Evolutionary conservation across 1,140 invertebrate species (phyloP).

Genomic region (Saccostrea echinata): DNA sequence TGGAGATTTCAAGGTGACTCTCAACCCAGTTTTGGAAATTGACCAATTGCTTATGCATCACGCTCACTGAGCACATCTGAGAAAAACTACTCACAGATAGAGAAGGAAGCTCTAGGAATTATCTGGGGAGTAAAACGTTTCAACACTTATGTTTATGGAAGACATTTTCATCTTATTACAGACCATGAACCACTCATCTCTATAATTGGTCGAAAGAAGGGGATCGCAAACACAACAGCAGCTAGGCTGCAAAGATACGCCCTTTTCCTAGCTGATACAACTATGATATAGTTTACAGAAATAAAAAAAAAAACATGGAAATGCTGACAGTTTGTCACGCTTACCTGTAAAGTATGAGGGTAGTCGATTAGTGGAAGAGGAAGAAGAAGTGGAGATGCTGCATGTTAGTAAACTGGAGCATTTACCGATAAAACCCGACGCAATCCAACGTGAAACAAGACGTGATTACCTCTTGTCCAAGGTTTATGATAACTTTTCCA

Average conservation of each 20-base stretch:
- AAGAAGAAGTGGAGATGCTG: not conserved
- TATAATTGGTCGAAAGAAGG: conserved; percentile 75
- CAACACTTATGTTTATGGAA: conserved; percentile 81
- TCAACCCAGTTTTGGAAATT: too few relatives aligned
- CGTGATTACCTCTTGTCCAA: conserved; percentile 36
- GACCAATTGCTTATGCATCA: conserved; percentile 80
- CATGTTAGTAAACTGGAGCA: conserved; percentile 4
- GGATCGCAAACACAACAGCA: conserved; percentile 69
- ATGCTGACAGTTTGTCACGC: too few relatives aligned
- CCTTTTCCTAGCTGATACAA: conserved; percentile 68
- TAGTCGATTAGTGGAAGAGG: not conserved
- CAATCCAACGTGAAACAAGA: not conserved
- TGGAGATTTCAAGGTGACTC: too few relatives aligned
- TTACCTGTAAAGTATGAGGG: not conserved
- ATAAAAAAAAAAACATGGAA: too few relatives aligned
- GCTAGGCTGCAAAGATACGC: conserved; percentile 78
- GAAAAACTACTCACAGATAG: too few relatives aligned
- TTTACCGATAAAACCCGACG: conserved; percentile 15
- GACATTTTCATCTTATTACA: conserved; percentile 70
- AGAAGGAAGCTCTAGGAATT: conserved; percentile 82
- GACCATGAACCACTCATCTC: conserved; percentile 77
- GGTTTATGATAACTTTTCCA: conserved; percentile 24
- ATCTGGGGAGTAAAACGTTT: conserved; percentile 82
- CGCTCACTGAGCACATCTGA: conserved; percentile 78
- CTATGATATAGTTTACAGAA: too few relatives aligned